Evolutionary conservation across 1,140 invertebrate genomes (phyloP), one percentile per base, ranked within the genome.

Genomic region (Drosophila burlai): DNA sequence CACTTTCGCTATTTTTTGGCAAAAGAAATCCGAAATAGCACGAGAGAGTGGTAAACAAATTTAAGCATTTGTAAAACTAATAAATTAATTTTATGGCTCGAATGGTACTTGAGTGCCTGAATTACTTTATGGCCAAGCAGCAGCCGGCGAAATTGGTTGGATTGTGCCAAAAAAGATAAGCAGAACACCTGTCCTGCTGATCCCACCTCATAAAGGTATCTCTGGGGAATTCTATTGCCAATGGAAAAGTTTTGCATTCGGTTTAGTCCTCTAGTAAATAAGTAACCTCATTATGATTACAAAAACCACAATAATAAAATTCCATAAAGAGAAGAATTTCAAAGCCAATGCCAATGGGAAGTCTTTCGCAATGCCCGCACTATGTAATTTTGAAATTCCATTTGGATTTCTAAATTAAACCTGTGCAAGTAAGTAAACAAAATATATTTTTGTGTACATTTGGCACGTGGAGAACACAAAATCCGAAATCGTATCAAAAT

Each of bases 51-150:
- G 59, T 79, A 82, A 86, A 82, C 76, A 85, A 72, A 64, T 59
- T 74, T 40, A 67, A 76, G 67, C 77, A 84, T 84, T 85, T 86
- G 69, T 80, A 80, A 82, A 79, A 86, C 80, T 86, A 61, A 87
- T 83, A 80, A 81, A 87, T 89, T 80, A 64, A 34, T 71, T 87
- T 87, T 68, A 87, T 81, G 45, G 66, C 43, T 55, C 47, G 49
- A 68, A 80, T 76, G 76, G 64, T 62, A 76, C 61, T 52, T 42
- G 63, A 73, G 58, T 43, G 26, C 42, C 57, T 40, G 18, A 75
- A 83, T 54, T 76, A 50, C 38, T 77, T 68, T 67, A 58, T 83
- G 75, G 65, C 64, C 62, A 63, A 45, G 34, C 42, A 55, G 63
- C 69, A 66, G 61, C 66, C 26, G 45, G 49, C 26, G 11, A 31